Conservation (phyloP, 2,797 vertebrate species). For the Cryptoprocta ferox region DNA sequence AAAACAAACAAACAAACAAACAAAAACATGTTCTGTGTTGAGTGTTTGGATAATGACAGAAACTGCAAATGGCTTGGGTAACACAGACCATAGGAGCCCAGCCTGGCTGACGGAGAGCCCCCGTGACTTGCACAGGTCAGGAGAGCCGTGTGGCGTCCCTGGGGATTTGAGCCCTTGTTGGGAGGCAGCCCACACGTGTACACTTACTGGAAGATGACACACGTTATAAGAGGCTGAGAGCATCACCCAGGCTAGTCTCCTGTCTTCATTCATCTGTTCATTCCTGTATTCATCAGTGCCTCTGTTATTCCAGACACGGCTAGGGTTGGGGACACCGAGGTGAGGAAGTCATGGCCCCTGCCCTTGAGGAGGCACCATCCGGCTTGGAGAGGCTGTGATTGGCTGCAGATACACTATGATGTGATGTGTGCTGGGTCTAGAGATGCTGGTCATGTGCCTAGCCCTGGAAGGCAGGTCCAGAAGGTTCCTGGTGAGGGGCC, state of each 20-base stretch:
- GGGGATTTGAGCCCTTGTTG: accelerated
- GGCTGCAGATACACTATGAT: accelerated
- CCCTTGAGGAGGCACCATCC: accelerated
- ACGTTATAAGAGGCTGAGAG: too few species aligned
- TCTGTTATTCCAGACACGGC: neutral
- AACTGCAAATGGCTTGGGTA: too few species aligned
- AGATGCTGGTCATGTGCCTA: neutral
- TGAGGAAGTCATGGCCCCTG: accelerated
- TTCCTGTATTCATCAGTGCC: accelerated
- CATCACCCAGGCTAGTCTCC: accelerated
- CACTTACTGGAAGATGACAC: neutral
- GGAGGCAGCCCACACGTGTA: accelerated
- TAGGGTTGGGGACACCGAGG: neutral
- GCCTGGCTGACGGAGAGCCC: accelerated
- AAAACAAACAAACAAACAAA: too few species aligned
- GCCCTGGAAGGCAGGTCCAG: accelerated
- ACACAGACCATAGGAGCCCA: neutral
- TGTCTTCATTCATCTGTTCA: neutral
- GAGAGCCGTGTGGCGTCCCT: accelerated
- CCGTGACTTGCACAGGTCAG: accelerated
- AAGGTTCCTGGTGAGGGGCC: neutral
- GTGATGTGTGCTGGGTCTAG: accelerated
- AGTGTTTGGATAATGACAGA: neutral
- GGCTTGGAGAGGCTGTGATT: accelerated
- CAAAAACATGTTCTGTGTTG: neutral